Conservation (phyloP, 2,797 vertebrate species). For the Sphenopsis melanotis region DNA sequence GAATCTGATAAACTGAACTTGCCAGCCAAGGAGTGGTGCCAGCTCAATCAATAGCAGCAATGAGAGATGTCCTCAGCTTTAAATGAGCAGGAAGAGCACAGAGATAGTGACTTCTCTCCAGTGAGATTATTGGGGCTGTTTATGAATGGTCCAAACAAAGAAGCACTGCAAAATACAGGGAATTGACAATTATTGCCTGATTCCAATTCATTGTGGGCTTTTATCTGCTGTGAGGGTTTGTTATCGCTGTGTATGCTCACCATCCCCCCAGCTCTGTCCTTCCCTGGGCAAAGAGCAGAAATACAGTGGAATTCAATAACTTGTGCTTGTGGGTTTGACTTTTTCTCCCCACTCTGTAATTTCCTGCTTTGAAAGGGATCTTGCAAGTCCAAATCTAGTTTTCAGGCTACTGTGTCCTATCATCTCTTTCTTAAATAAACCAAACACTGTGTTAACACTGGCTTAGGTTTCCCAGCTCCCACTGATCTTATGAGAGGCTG, state of each 20-base stretch:
- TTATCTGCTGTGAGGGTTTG: neutral
- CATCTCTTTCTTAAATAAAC: neutral
- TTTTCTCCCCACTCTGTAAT: neutral
- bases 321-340: neutral
- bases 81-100: neutral
- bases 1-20: neutral
- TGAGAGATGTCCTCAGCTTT: neutral
- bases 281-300: neutral
- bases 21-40: neutral
- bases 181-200: neutral
- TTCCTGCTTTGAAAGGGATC: neutral
- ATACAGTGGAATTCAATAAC: neutral
- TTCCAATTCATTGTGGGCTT: neutral
- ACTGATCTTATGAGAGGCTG: neutral
- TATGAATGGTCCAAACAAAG: neutral
- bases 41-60: neutral
- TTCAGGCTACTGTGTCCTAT: neutral
- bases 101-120: neutral
- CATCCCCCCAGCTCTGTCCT: neutral
- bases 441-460: neutral
- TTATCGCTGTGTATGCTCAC: fast-evolving
- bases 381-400: neutral
- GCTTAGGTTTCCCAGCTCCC: neutral
- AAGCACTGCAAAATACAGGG: neutral
- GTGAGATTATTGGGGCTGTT: neutral